Base-by-base conservation (phyloP, 2,888 invertebrate genomes). In the Drosophila stalkeri region DNA sequence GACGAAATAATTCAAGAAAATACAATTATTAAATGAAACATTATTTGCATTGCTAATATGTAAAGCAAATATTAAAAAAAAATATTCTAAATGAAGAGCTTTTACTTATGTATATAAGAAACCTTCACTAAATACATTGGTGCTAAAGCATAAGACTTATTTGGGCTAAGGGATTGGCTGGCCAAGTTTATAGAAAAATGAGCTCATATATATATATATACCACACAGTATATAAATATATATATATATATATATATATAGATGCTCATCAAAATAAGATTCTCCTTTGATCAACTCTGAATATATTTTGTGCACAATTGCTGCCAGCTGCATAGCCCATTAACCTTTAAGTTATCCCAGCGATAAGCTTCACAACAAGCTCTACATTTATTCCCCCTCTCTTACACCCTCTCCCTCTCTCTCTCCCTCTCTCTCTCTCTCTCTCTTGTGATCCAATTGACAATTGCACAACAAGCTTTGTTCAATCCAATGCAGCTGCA, bases 281-380 rank as follows among this genome's bases (percentile, higher is more conserved):
- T 35, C 37, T 20, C 35, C 7, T 52, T 23, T 37, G 37, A 54
- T 23, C 18, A 54, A 37, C 37, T 54, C 5, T 2, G 39, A 14
- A 0, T 11, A 16, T n/a, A 23, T 54, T 52, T 20, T 41, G 27
- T 12, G 44, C 12, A 16, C 57, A 51, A n/a, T 16, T 3, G 37
- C 47, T 39, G 33, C 8, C 18, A 31, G 44, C 49, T 51, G 9
- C 18, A 43, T 47, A 52, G 65, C 54, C 55, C 65, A 59, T 78
- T 74, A 78, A 68, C 46, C 75, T 59, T 47, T 31, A 33, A 56
- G 57, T 67, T 52, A 56, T 60, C 49, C 49, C 6, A 59, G 44
- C 37, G 79, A 67, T 72, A 64, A 70, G 74, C 63, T 23, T 39
- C 43, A 51, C 62, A 77, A 63, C 60, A 64, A 65, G 75, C 44